Base-by-base conservation (phyloP, 1,140 invertebrate species). In the Dryas iulia region DNA sequence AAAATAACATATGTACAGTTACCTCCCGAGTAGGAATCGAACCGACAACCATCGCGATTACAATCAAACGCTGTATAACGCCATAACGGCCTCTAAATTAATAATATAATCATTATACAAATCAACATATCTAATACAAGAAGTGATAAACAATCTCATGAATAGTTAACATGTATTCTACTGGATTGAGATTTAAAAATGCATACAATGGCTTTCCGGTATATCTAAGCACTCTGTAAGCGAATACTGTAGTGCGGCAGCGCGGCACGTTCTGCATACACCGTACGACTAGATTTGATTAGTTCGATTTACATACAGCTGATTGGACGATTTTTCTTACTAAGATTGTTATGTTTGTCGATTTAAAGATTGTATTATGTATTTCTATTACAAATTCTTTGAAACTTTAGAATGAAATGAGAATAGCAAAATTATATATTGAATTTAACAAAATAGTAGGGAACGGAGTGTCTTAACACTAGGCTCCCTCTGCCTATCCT, bases 231-330 rank as follows among this genome's bases (percentile, higher is more conserved):
- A 47, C 39, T 21, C n/a, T 25, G 35, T 52, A 61, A 61, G 35
- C 59, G 25, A 21, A 52, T 53, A 62, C 47, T 62, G 47, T 54
- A 30, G 60, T 31, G 74, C 33, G 69, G 71, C 31, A 30, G 24
- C 31, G 28, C 4, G 65, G 68, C 74, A 79, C 72, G 74, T 77
- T 73, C 71, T 8, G 66, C 57, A 72, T 59, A 77, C 69, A 74
- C 0, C 23, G 23, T 52, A 12, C 59, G 8, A 53, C 52, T 26
- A 28, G 30, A 59, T 71, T 66, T 62, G 65, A 73, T 73, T 71
- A 73, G 74, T 73, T 66, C 69, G 59, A 76, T 76, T 76, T 76
- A 70, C 66, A 76, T 71, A 66, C 39, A 7, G 57, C 53, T 63
- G 62, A 72, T 72, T 75, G 53, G 62, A 59, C 31, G 3, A 28